phyloP scores from a whole-genome alignment of 1,140 invertebrate species.

The Dysdera silvatica region DNA sequence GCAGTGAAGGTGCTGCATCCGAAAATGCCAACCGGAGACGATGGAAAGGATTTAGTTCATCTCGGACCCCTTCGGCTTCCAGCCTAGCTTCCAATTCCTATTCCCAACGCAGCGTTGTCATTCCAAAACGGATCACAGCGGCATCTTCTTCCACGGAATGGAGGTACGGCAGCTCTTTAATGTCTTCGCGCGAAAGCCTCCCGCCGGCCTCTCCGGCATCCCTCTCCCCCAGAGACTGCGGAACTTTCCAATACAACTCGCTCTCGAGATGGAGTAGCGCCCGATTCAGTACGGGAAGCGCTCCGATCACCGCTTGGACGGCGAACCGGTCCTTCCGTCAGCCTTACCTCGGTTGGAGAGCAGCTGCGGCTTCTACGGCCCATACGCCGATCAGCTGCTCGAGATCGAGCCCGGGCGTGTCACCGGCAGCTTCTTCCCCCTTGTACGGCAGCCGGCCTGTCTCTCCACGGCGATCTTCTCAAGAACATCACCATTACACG shows the following conservation, averaged over 20 bases:
- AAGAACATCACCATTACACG: slow-evolving; percentile 16
- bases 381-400: slow-evolving; percentile 24
- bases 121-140: slow-evolving; percentile 16
- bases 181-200: slow-evolving; percentile 37
- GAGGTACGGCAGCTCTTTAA: slow-evolving; percentile 26
- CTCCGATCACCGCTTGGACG: slow-evolving; percentile 14
- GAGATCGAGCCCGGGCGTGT: slow-evolving; percentile 44
- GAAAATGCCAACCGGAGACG: slow-evolving; percentile 35
- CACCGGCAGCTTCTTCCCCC: slow-evolving; percentile 54
- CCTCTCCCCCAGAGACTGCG: slow-evolving; percentile 20
- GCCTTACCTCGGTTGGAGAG: slow-evolving; percentile 30
- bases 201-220: slow-evolving; percentile 35
- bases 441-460: slow-evolving; percentile 36
- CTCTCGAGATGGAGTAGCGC: slow-evolving; percentile 79
- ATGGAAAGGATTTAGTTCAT: slow-evolving; percentile 62
- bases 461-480: slow-evolving; percentile 19
- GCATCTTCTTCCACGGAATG: slow-evolving; percentile 25
- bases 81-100: slow-evolving; percentile 48
- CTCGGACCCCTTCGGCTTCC: slow-evolving; percentile 66
- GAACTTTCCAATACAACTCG: slow-evolving; percentile 22
- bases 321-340: slow-evolving; percentile 29
- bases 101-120: slow-evolving; percentile 44
- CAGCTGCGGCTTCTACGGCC: slow-evolving; percentile 10
- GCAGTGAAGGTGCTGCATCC: slow-evolving; percentile 23
- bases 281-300: slow-evolving; percentile 61